A percentile compares a stretch with the other conserved stretches of the same genome.
phyloP scores from a whole-genome alignment of 2,888 invertebrate species.

The Amphipyra berbera region DNA sequence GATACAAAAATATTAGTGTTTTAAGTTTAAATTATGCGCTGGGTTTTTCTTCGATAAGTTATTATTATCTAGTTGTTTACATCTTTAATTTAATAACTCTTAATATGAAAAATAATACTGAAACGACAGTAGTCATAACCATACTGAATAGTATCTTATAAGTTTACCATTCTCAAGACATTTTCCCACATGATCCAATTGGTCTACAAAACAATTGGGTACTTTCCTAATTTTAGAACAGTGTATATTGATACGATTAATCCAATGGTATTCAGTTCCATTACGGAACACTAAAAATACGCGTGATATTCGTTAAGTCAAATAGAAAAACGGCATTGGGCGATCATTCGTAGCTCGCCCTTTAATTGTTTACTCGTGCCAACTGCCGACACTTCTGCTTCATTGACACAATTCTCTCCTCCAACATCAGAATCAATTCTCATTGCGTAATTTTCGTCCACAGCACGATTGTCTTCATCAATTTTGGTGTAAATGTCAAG shows the following conservation, averaged over 20 bases:
- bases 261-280: conserved; percentile 24
- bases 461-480: conserved; percentile 48
- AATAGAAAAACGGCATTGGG: conserved; percentile 70
- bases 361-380: conserved; percentile 74
- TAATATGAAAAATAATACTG: too few relatives aligned
- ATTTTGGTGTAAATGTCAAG: conserved; percentile 48
- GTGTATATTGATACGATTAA: conserved; percentile 11
- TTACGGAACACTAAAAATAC: conserved; percentile 57
- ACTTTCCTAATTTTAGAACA: conserved; percentile 21
- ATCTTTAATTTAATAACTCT: too few relatives aligned
- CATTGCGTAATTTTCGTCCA: conserved; percentile 68
- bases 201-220: background rate
- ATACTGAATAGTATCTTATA: background rate
- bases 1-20: too few relatives aligned
- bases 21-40: background rate
- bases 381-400: conserved; percentile 67
- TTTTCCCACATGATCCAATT: conserved; percentile 2
- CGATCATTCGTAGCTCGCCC: conserved; percentile 67
- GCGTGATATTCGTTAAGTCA: conserved; percentile 58
- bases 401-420: conserved; percentile 80
- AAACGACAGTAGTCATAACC: background rate
- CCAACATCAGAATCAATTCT: conserved; percentile 62
- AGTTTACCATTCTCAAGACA: background rate
- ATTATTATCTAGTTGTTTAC: background rate
- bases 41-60: background rate